A percentile compares a stretch with the other conserved stretches of the same genome.
phyloP scores from a whole-genome alignment of 2,888 invertebrate genomes.

The Diplazon laetatorius region DNA sequence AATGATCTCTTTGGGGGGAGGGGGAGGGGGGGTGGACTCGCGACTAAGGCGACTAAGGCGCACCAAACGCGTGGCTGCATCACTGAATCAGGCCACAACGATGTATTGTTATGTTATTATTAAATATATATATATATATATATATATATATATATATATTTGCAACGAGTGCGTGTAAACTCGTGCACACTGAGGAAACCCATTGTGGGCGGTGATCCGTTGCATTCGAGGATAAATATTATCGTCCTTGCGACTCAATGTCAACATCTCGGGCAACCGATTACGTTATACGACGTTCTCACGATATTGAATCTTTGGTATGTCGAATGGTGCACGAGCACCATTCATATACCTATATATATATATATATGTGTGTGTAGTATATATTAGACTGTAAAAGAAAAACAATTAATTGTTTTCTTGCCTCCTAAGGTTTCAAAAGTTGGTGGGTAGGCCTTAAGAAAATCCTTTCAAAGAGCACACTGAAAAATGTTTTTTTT shows the following conservation, averaged over 20 bases:
- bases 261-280: conserved; percentile 69
- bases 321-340: conserved; percentile 14
- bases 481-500: too few species aligned
- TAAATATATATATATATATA: too few species aligned
- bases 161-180: conserved; percentile 33
- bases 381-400: too few species aligned
- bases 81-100: conserved; percentile 32
- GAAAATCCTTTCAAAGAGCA: too few species aligned
- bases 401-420: too few species aligned
- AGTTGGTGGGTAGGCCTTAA: too few species aligned
- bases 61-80: conserved; percentile 33
- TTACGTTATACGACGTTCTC: conserved; percentile 74
- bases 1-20: too few species aligned
- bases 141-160: too few species aligned
- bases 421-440: too few species aligned
- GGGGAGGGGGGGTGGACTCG: too few species aligned
- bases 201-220: conserved; percentile 47
- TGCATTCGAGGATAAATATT: conserved; percentile 63
- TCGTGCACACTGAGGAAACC: conserved; percentile 4
- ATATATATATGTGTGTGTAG: too few species aligned
- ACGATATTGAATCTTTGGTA: conserved; percentile 70
- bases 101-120: conserved; percentile 23
- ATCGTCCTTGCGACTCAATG: conserved; percentile 78
- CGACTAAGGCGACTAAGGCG: neutral
- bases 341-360: neutral